Evolutionary conservation across 2,888 invertebrate species (phyloP).

Genomic region (Nemoura dubitans): DNA sequence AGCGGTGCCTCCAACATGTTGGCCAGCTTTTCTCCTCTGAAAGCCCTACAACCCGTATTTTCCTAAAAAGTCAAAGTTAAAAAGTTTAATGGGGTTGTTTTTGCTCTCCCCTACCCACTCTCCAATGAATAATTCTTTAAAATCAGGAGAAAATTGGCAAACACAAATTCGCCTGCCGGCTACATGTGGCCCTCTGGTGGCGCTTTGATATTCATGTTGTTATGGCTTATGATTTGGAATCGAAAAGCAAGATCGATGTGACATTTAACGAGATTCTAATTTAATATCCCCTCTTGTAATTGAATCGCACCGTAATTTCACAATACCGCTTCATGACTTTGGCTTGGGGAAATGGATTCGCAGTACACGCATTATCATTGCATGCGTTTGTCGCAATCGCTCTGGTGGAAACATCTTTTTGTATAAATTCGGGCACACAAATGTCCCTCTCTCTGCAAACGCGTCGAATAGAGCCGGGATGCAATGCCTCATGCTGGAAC

Average conservation of each 20-base stretch:
- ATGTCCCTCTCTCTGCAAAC: neutral
- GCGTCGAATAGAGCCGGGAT: neutral
- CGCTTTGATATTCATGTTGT: neutral
- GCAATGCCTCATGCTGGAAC: neutral
- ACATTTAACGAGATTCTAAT: slow-evolving; percentile 14
- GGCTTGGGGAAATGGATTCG: neutral
- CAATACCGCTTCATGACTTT: slow-evolving; percentile 17
- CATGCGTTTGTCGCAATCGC: neutral
- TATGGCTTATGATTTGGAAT: neutral
- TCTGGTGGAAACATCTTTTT: neutral
- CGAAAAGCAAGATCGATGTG: slow-evolving; percentile 8
- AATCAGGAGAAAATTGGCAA: neutral
- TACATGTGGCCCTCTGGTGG: neutral
- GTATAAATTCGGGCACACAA: neutral
- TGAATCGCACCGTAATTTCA: slow-evolving; percentile 13
- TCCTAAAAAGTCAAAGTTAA: neutral
- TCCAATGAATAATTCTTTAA: neutral
- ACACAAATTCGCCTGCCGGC: neutral
- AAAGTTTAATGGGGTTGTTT: neutral
- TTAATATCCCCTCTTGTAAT: slow-evolving; percentile 14
- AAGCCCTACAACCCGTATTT: neutral
- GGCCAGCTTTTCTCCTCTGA: neutral
- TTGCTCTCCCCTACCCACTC: neutral
- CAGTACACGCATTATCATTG: neutral
- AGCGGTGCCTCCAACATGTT: neutral